These are phyloP conservation scores for Calameuta filiformis DNA, from an alignment of 2,888 invertebrate species.

Conservation along the genomic window DNA sequence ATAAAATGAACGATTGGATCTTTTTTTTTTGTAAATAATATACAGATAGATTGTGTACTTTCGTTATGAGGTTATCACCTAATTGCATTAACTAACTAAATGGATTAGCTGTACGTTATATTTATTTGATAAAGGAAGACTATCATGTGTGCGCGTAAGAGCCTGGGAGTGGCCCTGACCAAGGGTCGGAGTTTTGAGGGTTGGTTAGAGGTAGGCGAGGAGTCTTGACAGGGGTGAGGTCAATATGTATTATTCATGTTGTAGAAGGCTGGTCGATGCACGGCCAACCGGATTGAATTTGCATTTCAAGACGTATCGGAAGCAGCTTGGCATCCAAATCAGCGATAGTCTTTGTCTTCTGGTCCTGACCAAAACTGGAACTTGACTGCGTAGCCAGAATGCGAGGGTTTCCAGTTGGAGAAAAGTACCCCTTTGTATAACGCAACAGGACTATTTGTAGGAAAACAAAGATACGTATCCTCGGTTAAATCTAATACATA, in stretches of 20 bases:
- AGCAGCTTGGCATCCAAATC: slow-evolving; percentile 34
- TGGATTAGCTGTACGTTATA: neutral
- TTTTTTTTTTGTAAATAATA: neutral
- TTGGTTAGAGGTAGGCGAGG: neutral
- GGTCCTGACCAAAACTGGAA: slow-evolving; percentile 6
- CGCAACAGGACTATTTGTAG: neutral
- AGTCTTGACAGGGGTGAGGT: neutral
- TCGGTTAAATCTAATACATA: too few species aligned
- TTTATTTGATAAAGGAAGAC: neutral
- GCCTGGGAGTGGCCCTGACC: neutral
- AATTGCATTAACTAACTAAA: neutral
- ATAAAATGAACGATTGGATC: neutral
- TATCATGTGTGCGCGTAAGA: neutral
- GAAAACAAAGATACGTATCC: neutral
- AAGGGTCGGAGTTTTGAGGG: neutral
- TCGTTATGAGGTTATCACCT: neutral
- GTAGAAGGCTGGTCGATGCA: slow-evolving; percentile 47
- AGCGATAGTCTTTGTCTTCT: slow-evolving; percentile 25
- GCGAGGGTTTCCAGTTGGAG: neutral
- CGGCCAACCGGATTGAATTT: slow-evolving; percentile 50
- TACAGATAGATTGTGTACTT: neutral
- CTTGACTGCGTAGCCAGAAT: neutral
- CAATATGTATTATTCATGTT: slow-evolving; percentile 49
- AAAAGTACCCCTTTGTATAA: neutral
- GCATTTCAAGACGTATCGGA: slow-evolving; percentile 49